phyloP scores from a whole-genome alignment of 2,888 invertebrate genomes.

The Silvanus unidentatus region DNA sequence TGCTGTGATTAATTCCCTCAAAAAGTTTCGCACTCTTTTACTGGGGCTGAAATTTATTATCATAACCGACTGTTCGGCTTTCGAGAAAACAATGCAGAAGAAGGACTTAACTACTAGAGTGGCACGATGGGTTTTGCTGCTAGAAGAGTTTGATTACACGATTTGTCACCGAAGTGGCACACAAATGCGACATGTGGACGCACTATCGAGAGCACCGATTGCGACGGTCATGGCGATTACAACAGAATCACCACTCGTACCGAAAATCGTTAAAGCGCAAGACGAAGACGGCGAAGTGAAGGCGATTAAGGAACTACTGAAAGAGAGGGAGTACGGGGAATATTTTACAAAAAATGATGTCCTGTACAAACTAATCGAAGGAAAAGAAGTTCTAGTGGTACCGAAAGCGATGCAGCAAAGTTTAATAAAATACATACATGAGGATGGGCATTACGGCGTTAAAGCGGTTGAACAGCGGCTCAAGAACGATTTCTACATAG shows the following conservation, averaged over 20 bases:
- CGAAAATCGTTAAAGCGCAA: constrained; percentile 12
- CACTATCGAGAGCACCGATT: constrained; percentile 11
- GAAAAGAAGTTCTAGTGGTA: constrained; percentile 16
- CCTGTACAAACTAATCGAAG: constrained; percentile 18
- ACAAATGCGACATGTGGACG: constrained; percentile 20
- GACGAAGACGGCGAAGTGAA: constrained; percentile 13
- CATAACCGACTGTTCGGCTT: constrained; percentile 34
- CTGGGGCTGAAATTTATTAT: constrained; percentile 32
- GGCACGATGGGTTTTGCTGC: constrained; percentile 28
- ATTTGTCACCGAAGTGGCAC: constrained; percentile 24
- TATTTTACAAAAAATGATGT: constrained; percentile 16
- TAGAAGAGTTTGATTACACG: constrained; percentile 24
- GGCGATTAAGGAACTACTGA: constrained; percentile 14
- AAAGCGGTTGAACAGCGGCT: constrained; percentile 20
- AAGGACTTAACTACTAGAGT: constrained; percentile 27
- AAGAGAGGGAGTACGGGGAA: constrained; percentile 13
- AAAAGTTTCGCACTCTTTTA: constrained; percentile 34
- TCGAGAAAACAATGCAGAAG: constrained; percentile 33
- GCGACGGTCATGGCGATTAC: constrained; percentile 6
- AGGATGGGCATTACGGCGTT: constrained; percentile 18
- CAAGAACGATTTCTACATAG: constrained; percentile 16
- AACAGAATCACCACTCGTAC: not conserved
- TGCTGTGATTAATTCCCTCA: constrained; percentile 32
- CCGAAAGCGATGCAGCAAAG: constrained; percentile 16
- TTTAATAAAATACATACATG: constrained; percentile 15